Conservation (phyloP, 1,140 invertebrate genomes). For the Diprion similis region DNA sequence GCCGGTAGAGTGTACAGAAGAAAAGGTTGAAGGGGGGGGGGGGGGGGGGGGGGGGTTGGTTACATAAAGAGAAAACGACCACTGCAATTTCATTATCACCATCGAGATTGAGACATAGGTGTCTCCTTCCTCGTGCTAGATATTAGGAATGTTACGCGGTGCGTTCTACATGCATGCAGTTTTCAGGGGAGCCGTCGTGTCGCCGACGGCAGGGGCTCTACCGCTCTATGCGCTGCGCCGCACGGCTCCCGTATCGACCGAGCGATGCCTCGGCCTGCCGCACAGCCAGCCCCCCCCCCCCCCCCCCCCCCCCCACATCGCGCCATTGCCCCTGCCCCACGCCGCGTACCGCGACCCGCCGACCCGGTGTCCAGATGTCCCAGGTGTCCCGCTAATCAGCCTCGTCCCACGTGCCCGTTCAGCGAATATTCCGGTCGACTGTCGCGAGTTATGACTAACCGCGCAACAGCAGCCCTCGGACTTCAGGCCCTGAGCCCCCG, state of each 20-base stretch:
- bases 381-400: not conserved
- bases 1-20: not conserved
- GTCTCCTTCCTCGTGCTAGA: not conserved
- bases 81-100: not conserved
- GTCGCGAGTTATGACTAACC: too few relatives aligned
- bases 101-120: not conserved
- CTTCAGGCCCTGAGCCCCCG: too few relatives aligned
- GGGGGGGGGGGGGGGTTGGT: not conserved
- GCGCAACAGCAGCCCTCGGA: too few relatives aligned
- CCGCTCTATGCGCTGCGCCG: not conserved
- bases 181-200: not conserved
- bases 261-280: constrained; percentile 29
- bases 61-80: not conserved
- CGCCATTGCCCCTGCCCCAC: constrained; percentile 27
- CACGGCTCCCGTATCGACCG: constrained; percentile 43
- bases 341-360: not conserved
- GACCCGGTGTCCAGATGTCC: not conserved
- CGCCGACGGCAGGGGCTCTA: not conserved
- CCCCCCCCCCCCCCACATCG: constrained; percentile 21
- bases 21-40: not conserved
- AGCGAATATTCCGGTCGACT: too few relatives aligned
- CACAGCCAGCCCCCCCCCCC: constrained; percentile 18
- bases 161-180: not conserved
- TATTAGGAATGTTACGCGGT: not conserved
- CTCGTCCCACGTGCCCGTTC: too few relatives aligned